Evolutionary conservation across 2,888 invertebrate species (phyloP).

Genomic region (Pimpla rufipes): DNA sequence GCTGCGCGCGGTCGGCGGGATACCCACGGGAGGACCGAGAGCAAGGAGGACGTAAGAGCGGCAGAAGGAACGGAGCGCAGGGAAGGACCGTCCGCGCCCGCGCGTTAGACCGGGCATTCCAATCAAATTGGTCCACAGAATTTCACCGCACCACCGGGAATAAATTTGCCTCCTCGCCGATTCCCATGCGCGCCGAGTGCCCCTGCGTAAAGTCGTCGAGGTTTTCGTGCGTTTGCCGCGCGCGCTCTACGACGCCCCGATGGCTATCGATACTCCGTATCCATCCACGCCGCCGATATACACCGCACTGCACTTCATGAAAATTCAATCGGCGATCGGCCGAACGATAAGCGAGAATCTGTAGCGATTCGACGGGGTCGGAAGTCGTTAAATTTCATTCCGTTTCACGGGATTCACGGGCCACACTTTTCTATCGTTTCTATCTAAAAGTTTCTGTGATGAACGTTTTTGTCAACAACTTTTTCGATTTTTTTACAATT

Average conservation of each 20-base stretch:
- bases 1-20: slow-evolving; percentile 47
- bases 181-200: background rate
- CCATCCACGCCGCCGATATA: background rate
- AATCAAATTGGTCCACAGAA: slow-evolving; percentile 66
- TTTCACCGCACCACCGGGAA: slow-evolving; percentile 59
- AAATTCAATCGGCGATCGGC: background rate
- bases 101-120: slow-evolving; percentile 64
- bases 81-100: slow-evolving; percentile 46
- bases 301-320: background rate
- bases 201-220: background rate
- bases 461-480: too few species aligned
- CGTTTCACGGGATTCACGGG: too few species aligned
- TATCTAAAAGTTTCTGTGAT: too few species aligned
- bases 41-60: slow-evolving; percentile 36
- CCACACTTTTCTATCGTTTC: too few species aligned
- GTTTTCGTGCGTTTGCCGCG: background rate
- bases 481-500: too few species aligned
- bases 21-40: slow-evolving; percentile 40
- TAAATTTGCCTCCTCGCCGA: slow-evolving; percentile 59
- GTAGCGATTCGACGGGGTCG: background rate
- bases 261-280: background rate
- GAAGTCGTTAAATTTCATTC: background rate
- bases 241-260: background rate
- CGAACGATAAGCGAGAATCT: background rate
- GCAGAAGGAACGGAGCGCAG: slow-evolving; percentile 15